phyloP scores from a whole-genome alignment of 1,140 invertebrate species.

The Drosophila pachea region DNA sequence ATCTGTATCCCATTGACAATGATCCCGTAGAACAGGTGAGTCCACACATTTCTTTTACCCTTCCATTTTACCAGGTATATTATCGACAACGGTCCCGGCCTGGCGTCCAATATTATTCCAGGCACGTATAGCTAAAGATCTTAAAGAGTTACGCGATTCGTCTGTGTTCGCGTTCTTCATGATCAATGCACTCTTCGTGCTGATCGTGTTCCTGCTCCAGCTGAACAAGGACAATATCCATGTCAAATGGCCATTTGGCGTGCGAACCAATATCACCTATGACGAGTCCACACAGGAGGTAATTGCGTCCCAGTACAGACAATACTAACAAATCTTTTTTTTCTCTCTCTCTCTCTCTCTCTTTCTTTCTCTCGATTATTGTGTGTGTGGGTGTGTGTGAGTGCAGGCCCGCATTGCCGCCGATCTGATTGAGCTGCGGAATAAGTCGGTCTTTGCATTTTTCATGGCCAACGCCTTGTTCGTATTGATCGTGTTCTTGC shows the following conservation, averaged over 20 bases:
- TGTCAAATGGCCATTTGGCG: slow-evolving; percentile 95
- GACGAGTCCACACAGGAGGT: slow-evolving; percentile 92
- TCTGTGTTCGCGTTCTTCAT: slow-evolving; percentile 98
- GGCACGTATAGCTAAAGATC: slow-evolving; percentile 92
- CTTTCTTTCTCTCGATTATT: slow-evolving; percentile 14
- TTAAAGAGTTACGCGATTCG: slow-evolving; percentile 95
- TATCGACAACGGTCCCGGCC: slow-evolving; percentile 6
- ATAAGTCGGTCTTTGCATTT: slow-evolving; percentile 98
- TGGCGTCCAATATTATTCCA: slow-evolving; percentile 78
- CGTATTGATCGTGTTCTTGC: slow-evolving; percentile 98
- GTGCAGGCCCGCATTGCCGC: slow-evolving; percentile 89
- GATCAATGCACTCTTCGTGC: slow-evolving; percentile 98
- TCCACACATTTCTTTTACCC: background rate
- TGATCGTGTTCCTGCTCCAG: slow-evolving; percentile 98
- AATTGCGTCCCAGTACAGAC: slow-evolving; percentile 79
- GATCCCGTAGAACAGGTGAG: slow-evolving; percentile 94
- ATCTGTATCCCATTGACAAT: slow-evolving; percentile 95
- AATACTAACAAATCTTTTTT: slow-evolving; percentile 66
- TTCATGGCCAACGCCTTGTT: slow-evolving; percentile 99
- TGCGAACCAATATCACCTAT: slow-evolving; percentile 95
- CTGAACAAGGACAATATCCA: slow-evolving; percentile 96
- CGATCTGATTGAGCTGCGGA: slow-evolving; percentile 94
- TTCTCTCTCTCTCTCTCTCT: slow-evolving; percentile 56
- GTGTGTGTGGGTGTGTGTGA: slow-evolving; percentile 15
- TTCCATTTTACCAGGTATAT: background rate